Percentiles rank a stretch among this genome's conserved stretches.
These are phyloP conservation scores for Tetragonisca angustula DNA, from an alignment of 2,888 invertebrate species.

Conservation along the genomic window DNA sequence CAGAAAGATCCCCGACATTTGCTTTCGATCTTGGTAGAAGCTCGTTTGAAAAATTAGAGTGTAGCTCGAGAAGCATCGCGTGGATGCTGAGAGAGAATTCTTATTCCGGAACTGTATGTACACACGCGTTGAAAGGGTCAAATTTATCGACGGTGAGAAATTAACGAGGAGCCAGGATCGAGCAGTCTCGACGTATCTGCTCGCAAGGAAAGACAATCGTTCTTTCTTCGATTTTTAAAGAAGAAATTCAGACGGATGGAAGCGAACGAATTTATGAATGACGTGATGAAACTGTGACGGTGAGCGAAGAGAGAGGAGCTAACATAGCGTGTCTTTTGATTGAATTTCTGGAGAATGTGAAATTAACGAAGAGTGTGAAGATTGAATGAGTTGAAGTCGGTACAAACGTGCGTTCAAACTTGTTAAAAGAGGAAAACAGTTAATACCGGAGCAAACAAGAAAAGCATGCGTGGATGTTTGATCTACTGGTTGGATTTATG, in stretches of 20 bases:
- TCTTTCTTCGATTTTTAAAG: accelerated
- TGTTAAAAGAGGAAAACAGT: too few species aligned
- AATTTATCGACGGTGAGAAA: background rate
- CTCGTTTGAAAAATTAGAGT: background rate
- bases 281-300: too few species aligned
- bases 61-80: background rate
- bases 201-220: background rate
- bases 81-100: background rate
- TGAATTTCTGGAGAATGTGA: too few species aligned
- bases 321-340: too few species aligned
- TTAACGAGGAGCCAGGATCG: background rate
- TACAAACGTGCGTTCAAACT: too few species aligned
- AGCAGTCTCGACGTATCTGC: background rate
- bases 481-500: background rate
- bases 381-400: too few species aligned
- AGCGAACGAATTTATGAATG: too few species aligned
- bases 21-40: background rate
- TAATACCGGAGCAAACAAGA: background rate
- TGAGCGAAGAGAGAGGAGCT: too few species aligned
- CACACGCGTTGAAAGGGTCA: background rate
- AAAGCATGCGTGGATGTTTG: background rate
- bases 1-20: background rate
- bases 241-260: background rate
- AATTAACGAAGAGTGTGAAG: too few species aligned
- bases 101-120: background rate